Percentiles rank a stretch among this genome's conserved stretches.
phyloP scores from a whole-genome alignment of 2,888 invertebrate species.

The Diachrysia chrysitis region DNA sequence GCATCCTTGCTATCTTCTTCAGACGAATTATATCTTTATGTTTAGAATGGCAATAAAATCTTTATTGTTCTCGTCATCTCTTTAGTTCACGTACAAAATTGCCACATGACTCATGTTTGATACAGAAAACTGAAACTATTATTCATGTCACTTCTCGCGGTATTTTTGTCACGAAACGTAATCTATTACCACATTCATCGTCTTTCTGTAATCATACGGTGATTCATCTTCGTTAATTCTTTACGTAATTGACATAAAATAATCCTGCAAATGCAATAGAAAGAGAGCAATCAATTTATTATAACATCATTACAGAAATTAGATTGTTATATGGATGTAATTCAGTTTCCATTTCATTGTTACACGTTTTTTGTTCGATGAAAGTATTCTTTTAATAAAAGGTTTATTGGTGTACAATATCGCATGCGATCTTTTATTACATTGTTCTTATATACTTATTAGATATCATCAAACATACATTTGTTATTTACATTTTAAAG shows the following conservation, averaged over 20 bases:
- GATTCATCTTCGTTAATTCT: conserved; percentile 18
- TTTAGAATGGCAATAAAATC: too few species aligned
- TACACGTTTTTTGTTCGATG: background rate
- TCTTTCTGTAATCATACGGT: conserved; percentile 1
- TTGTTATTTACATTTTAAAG: background rate
- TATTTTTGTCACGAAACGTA: conserved; percentile 11
- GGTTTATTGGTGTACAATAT: too few species aligned
- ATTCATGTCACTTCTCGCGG: conserved; percentile 10
- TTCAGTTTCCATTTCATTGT: background rate
- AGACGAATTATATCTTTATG: too few species aligned
- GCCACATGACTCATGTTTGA: background rate
- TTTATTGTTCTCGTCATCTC: too few species aligned
- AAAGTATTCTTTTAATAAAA: background rate
- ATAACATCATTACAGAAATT: background rate
- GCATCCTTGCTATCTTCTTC: background rate
- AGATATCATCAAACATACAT: background rate
- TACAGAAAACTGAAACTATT: background rate
- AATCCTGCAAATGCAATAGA: background rate
- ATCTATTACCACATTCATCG: conserved; percentile 9
- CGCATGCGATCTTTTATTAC: background rate
- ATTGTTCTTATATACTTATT: too few species aligned
- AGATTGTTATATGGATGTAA: background rate
- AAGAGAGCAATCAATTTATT: background rate
- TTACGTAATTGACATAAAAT: background rate
- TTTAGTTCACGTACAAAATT: background rate